Evolutionary conservation across 1,140 invertebrate species (phyloP), one percentile per base, ranked within the genome.

Genomic region (Microplitis demolitor): DNA sequence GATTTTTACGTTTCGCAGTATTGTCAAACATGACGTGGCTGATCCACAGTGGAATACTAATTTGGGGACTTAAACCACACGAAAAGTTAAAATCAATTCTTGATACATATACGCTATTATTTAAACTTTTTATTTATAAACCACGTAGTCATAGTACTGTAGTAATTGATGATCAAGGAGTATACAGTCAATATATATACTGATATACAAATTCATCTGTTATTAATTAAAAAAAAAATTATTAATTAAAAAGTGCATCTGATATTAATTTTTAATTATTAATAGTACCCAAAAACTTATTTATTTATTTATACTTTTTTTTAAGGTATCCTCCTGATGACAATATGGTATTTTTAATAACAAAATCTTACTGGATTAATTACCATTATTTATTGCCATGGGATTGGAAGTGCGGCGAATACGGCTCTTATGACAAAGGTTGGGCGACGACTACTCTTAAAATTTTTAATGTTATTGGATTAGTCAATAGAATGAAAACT

Each of bases 321-420:
- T 88, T 66, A 84, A 93, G 92, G 80, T 90, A 87, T 74, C 92
- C 92, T 0, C 88, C 89, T 1, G 91, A 94, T 73, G 91, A 91
- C 1, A 93, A 93, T 77, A 84, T 90, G 35, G 90, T 94, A 4
- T 95, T 95, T 77, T 81, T 95, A 39, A 76, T 95, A 0, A 91
- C 88, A 0, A 93, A 92, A 78, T 91, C 89, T 1, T 91, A 91
- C 75, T 95, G 93, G 94, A 89, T 90, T 0, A 91, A 92, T 66
- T 95, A 94, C 74, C 94, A 95, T 76, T 95, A 95, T 73, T 76
- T 94, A 2, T 78, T 93, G 3, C 91, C 93, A 0, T 91, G 90
- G 86, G 94, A 95, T 74, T 95, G 93, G 82, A 92, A 93, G 78
- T 91, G 88, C 13, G 91, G 91, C 6, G 94, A 95, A 85, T 95